A percentile compares a stretch with the other conserved stretches of the same genome.
These are phyloP conservation scores for Merodon equestris DNA, from an alignment of 2,888 invertebrate species.

Conservation along the genomic window DNA sequence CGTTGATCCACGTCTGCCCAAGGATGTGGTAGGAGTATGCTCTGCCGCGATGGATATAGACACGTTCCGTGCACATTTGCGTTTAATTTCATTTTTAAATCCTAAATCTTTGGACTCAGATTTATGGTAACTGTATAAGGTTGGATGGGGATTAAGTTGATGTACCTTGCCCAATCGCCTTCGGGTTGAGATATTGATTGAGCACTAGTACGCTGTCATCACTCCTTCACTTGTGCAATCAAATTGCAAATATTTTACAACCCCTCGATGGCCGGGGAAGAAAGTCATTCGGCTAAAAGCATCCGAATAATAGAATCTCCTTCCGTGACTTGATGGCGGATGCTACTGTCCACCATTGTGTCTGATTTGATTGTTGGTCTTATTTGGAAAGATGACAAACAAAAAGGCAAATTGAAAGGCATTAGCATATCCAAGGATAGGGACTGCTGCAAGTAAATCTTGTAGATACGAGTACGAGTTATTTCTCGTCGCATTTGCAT, in stretches of 20 bases:
- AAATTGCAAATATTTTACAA: constrained; percentile 57
- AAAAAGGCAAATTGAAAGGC: constrained; percentile 22
- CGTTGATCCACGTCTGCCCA: too few relatives aligned
- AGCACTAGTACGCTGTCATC: not conserved
- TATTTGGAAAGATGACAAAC: constrained; percentile 5
- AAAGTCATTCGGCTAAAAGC: constrained; percentile 65
- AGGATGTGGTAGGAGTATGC: too few relatives aligned
- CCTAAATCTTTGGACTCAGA: constrained; percentile 29
- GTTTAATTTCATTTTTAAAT: constrained; percentile 47
- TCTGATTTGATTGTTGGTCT: constrained; percentile 29
- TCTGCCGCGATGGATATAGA: constrained; percentile 28
- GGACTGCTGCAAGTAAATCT: not conserved
- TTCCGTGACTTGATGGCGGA: constrained; percentile 45
- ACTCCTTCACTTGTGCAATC: constrained; percentile 35
- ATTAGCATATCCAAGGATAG: constrained; percentile 18
- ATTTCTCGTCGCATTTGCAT: constrained; percentile 13
- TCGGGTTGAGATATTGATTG: constrained; percentile 52
- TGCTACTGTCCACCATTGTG: constrained; percentile 49
- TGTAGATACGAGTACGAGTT: too few relatives aligned
- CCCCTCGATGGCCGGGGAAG: constrained; percentile 17
- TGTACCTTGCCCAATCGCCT: constrained; percentile 43
- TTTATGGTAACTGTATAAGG: constrained; percentile 33
- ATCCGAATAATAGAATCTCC: constrained; percentile 41
- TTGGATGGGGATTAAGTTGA: constrained; percentile 19
- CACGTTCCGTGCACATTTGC: constrained; percentile 56